Evolutionary conservation across 2,888 invertebrate genomes (phyloP).

Genomic region (Isotomurus palustris): DNA sequence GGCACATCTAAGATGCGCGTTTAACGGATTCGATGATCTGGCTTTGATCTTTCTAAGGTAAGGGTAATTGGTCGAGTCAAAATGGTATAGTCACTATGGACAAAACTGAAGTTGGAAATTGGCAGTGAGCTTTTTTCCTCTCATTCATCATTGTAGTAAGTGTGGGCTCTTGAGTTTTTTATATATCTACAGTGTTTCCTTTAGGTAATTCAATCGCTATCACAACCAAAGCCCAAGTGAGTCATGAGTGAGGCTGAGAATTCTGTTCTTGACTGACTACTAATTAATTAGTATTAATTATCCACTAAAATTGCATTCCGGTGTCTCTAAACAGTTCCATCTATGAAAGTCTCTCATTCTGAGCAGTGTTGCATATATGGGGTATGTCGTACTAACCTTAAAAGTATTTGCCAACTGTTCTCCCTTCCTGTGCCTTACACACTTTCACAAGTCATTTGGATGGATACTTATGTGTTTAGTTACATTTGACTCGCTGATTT

Average conservation of each 20-base stretch:
- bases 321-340: not conserved
- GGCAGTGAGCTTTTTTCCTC: slow-evolving; percentile 26
- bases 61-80: slow-evolving; percentile 3
- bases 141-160: too few species aligned
- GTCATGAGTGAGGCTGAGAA: slow-evolving; percentile 5
- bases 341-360: not conserved
- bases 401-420: too few species aligned
- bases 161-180: not conserved
- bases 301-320: not conserved
- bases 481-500: too few species aligned
- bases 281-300: not conserved
- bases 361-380: slow-evolving; percentile 2
- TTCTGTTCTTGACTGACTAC: slow-evolving; percentile 1
- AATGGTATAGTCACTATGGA: not conserved
- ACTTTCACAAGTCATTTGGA: too few species aligned
- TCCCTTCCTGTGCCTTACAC: too few species aligned
- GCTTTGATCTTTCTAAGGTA: too few species aligned
- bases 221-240: slow-evolving; percentile 16
- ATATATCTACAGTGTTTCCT: slow-evolving; percentile 1
- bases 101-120: slow-evolving; percentile 3
- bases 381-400: too few species aligned
- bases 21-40: too few species aligned
- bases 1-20: too few species aligned
- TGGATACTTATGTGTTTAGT: too few species aligned
- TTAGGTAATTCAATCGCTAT: slow-evolving; percentile 3